Evolutionary conservation across 2,797 vertebrate species (phyloP).

Genomic region (Mormyrus proboscirostris): DNA sequence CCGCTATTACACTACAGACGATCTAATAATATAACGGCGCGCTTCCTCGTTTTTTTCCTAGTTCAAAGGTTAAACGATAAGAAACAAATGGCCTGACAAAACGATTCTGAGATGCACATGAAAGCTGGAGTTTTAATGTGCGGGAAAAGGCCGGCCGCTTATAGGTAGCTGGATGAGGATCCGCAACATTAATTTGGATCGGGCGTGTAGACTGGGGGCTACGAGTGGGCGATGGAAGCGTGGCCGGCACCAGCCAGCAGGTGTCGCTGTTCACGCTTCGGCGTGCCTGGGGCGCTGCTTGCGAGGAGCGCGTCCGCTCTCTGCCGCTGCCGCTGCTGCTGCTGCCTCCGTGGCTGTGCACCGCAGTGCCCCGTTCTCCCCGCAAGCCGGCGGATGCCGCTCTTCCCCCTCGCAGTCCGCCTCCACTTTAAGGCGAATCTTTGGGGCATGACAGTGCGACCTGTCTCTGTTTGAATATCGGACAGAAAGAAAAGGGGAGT

Average conservation of each 20-base stretch:
- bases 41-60: not conserved
- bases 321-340: conserved; percentile 36
- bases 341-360: conserved; percentile 58
- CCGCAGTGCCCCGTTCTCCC: conserved; percentile 53
- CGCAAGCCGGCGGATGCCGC: conserved; percentile 48
- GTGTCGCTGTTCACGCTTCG: conserved; percentile 54
- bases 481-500: conserved; percentile 50
- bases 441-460: conserved; percentile 50
- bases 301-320: conserved; percentile 41
- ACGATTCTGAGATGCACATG: not conserved
- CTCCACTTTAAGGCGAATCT: conserved; percentile 26
- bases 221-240: not conserved
- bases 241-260: conserved; percentile 35
- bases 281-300: conserved; percentile 23
- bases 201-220: not conserved
- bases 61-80: not conserved
- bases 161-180: not conserved
- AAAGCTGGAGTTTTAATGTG: not conserved
- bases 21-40: not conserved
- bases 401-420: conserved; percentile 35
- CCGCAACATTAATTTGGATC: not conserved
- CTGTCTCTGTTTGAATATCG: conserved; percentile 55
- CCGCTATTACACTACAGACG: not conserved
- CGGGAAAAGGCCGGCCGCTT: not conserved
- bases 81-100: not conserved